Percentiles rank a stretch among this genome's conserved stretches.
These are phyloP conservation scores for Zaprionus tsacasi DNA, from an alignment of 1,140 invertebrate genomes.

Conservation along the genomic window DNA sequence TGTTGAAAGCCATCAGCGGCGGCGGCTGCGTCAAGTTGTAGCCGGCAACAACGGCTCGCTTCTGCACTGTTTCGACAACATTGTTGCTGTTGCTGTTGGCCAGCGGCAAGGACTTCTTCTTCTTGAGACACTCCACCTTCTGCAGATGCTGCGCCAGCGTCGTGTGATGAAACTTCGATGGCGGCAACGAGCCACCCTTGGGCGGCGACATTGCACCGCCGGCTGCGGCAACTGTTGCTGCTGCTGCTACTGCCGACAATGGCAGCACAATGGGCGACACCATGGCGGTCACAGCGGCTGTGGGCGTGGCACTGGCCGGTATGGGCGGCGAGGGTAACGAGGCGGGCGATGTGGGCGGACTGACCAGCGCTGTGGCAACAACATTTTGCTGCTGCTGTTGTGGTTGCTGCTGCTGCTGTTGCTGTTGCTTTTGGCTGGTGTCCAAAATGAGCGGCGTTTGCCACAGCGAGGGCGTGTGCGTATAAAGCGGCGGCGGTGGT, in stretches of 20 bases:
- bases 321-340: constrained; percentile 72
- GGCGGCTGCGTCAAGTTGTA: constrained; percentile 68
- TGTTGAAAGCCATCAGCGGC: constrained; percentile 64
- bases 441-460: constrained; percentile 79
- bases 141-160: constrained; percentile 79
- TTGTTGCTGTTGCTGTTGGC: constrained; percentile 46
- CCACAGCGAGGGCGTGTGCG: constrained; percentile 78
- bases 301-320: constrained; percentile 39
- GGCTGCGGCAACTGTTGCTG: constrained; percentile 4
- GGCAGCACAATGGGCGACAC: constrained; percentile 69
- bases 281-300: constrained; percentile 72
- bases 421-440: constrained; percentile 57
- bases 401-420: constrained; percentile 33
- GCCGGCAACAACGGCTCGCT: constrained; percentile 27
- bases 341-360: constrained; percentile 78
- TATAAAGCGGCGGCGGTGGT: constrained; percentile 58
- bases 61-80: constrained; percentile 47
- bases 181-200: constrained; percentile 68
- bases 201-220: constrained; percentile 47
- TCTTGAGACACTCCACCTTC: constrained; percentile 76
- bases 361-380: constrained; percentile 61
- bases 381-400: constrained; percentile 27
- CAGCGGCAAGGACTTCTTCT: constrained; percentile 69
- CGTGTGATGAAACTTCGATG: constrained; percentile 80
- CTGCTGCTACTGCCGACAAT: constrained; percentile 5